Percentiles rank a stretch among this genome's conserved stretches.
These are phyloP conservation scores for Xiphorhynchus elegans DNA, from an alignment of 2,113 vertebrate genomes.

Conservation along the genomic window DNA sequence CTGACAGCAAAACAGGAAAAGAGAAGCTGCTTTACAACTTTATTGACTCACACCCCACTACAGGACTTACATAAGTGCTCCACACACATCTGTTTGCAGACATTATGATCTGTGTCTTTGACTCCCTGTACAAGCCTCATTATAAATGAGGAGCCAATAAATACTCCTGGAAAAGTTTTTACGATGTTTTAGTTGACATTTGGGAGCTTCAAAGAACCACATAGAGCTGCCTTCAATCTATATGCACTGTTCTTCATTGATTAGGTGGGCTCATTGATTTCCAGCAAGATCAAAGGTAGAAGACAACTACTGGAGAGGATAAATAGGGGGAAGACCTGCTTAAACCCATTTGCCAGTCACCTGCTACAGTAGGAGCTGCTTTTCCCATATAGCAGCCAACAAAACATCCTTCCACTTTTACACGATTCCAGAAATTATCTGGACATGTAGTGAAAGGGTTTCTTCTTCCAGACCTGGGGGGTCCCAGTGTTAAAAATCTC, in stretches of 20 bases:
- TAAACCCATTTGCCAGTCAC: not conserved
- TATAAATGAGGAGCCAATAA: conserved; percentile 53
- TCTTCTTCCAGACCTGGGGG: not conserved
- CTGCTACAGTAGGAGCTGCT: not conserved
- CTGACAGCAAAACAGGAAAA: not conserved
- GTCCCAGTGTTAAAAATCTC: not conserved
- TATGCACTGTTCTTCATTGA: conserved; percentile 61
- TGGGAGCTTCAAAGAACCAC: conserved; percentile 57
- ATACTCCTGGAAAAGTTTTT: conserved; percentile 61
- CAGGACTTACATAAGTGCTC: not conserved
- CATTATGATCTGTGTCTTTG: conserved; percentile 30
- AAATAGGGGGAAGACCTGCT: conserved; percentile 18
- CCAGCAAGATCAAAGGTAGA: conserved; percentile 56
- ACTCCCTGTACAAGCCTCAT: not conserved
- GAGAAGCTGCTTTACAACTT: not conserved
- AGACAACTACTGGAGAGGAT: conserved; percentile 3
- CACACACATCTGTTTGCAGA: not conserved
- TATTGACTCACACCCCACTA: not conserved
- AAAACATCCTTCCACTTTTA: not conserved
- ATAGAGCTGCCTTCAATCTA: conserved; percentile 33
- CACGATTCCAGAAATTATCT: not conserved
- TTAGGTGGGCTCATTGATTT: conserved; percentile 4
- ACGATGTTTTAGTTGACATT: conserved; percentile 49
- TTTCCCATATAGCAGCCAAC: not conserved
- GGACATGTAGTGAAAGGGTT: not conserved